Base-by-base conservation (phyloP, 2,113 vertebrate species). In the Urocitellus parryii region DNA sequence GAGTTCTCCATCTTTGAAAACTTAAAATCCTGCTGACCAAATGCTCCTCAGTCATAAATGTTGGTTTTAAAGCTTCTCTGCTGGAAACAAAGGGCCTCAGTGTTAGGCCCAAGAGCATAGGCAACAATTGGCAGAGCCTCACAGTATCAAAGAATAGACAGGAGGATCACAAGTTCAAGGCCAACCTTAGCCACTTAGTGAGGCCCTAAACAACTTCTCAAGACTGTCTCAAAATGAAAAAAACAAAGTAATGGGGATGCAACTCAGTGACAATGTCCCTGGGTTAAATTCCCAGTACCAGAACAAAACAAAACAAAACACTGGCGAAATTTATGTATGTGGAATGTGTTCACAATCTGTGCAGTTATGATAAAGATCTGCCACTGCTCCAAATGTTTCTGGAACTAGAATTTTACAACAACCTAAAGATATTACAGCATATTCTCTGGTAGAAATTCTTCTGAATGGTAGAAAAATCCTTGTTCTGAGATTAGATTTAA, bases 1-100 rank as follows among this genome's bases (percentile, higher is more conserved):
- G 25, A 81, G 73, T 58, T 92, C 29, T 92, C 24, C 34, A 61
- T 88, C 83, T 87, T 91, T 76, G 32, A 94, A 83, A 92, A 89
- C 32, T 93, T 58, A 78, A 45, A 85, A 42, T 61, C n/a, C 39
- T n/a, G 29, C 32, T 45, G 37, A 67, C 29, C 84, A 94, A 63
- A 74, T 42, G 51, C 13, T 93, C 9, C 8, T 42, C 8, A 10
- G 45, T 85, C 56, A 91, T 2, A 37, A 53, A 91, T 39, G 20
- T 74, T 90, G 29, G n/a, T 58, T 77, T 80, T 92, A 80, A 80
- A 80, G 34, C 17, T 74, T 88, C 45, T 90, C 68, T 81, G 37
- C 34, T 42, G 39, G 82, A 73, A 70, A 14, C n/a, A 29, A 91
- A 48, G 42, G 45, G 22, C 16, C 37, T 20, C 32, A 48, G 67